These are phyloP conservation scores for Campopleginae sp. DNA, from an alignment of 2,888 invertebrate genomes.

Conservation along the genomic window DNA sequence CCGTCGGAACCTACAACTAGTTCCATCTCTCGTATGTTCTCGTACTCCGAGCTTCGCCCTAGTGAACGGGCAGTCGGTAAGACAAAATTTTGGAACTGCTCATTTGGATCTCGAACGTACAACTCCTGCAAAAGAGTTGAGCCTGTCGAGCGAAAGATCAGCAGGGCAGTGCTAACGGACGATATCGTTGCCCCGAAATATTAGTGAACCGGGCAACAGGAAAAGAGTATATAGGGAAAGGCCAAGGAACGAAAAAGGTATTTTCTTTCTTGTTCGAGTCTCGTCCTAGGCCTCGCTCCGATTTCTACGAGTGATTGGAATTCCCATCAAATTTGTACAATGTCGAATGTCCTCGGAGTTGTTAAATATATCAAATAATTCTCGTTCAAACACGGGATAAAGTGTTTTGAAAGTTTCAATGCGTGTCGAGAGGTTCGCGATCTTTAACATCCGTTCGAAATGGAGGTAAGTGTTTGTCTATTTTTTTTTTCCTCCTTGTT, in stretches of 20 bases:
- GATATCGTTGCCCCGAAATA: constrained; percentile 20
- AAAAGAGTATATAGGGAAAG: neutral
- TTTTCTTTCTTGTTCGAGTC: constrained; percentile 1
- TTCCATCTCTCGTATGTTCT: constrained; percentile 35
- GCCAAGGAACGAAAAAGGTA: neutral
- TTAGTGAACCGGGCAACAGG: constrained; percentile 10
- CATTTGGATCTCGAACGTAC: constrained; percentile 1
- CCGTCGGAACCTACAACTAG: constrained; percentile 20
- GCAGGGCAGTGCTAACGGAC: constrained; percentile 40
- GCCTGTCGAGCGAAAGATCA: constrained; percentile 30
- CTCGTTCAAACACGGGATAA: constrained; percentile 29
- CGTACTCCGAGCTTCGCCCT: neutral
- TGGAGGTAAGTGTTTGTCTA: constrained; percentile 55
- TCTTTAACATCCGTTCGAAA: constrained; percentile 51
- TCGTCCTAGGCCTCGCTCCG: neutral
- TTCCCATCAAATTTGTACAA: constrained; percentile 18
- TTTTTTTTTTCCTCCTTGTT: neutral
- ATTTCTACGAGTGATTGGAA: neutral
- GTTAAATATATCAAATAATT: constrained; percentile 36
- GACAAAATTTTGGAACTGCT: neutral
- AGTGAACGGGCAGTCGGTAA: constrained; percentile 9
- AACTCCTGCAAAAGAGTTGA: neutral
- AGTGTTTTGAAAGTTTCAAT: constrained; percentile 53
- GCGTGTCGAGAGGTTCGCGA: constrained; percentile 44
- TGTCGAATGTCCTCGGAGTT: constrained; percentile 29